Conservation (phyloP, 2,888 invertebrate species). For the Spilarctia lutea region DNA sequence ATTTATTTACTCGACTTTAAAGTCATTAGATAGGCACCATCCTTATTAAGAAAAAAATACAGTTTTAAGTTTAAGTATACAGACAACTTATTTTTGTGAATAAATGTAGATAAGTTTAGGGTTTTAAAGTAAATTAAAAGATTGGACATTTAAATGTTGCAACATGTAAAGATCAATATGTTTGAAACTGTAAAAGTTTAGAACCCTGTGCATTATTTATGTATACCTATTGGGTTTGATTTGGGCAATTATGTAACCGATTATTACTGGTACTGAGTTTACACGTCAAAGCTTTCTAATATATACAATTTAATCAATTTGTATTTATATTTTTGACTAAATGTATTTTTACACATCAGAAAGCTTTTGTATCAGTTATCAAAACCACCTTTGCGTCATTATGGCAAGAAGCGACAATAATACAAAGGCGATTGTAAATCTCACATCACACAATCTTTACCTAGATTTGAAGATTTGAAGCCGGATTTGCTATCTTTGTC, state of each 20-base stretch:
- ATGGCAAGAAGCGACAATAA: conserved; percentile 30
- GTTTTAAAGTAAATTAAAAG: not conserved
- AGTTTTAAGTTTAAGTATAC: not conserved
- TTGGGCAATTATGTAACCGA: conserved; percentile 1
- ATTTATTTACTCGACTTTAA: not conserved
- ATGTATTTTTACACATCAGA: conserved; percentile 46
- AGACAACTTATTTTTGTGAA: no score
- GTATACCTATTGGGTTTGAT: conserved; percentile 5
- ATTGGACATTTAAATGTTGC: not conserved
- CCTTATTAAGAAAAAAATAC: not conserved
- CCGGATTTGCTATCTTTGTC: conserved; percentile 84
- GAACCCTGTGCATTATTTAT: not conserved
- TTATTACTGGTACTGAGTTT: conserved; percentile 17
- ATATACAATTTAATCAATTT: conserved; percentile 22
- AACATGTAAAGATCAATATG: not conserved
- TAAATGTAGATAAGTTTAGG: not conserved
- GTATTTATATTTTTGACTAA: not conserved
- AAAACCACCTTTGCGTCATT: conserved; percentile 41
- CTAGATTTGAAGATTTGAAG: conserved; percentile 60
- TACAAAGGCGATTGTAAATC: conserved; percentile 33
- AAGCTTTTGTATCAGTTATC: conserved; percentile 33
- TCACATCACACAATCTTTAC: conserved; percentile 55
- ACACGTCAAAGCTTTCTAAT: conserved; percentile 29
- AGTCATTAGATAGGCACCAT: not conserved
- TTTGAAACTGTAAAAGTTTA: not conserved